phyloP scores from a whole-genome alignment of 2,888 invertebrate genomes.

The Syrista parreyssii region DNA sequence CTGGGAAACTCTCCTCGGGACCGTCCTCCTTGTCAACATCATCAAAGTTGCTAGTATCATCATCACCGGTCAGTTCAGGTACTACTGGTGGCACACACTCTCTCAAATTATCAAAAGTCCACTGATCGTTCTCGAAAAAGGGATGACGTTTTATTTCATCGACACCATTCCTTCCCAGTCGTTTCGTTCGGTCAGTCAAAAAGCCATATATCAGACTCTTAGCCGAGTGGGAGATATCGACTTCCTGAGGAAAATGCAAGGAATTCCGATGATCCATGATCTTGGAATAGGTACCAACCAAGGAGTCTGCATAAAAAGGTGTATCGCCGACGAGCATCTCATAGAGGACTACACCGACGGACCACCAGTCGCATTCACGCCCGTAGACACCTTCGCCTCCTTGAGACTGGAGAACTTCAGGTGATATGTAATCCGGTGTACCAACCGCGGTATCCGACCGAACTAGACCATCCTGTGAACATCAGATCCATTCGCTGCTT shows the following conservation, averaged over 20 bases:
- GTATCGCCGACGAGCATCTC: conserved; percentile 99
- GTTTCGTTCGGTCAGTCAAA: conserved; percentile 88
- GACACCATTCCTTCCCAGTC: conserved; percentile 92
- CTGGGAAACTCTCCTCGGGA: conserved; percentile 93
- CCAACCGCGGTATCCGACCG: conserved; percentile 98
- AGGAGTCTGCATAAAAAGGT: conserved; percentile 98
- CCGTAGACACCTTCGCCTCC: conserved; percentile 97
- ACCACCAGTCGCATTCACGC: conserved; percentile 99
- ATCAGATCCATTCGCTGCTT: conserved; percentile 1
- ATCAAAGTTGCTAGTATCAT: conserved; percentile 98
- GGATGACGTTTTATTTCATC: conserved; percentile 94
- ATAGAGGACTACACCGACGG: conserved; percentile 97
- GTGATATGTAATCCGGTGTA: conserved; percentile 99
- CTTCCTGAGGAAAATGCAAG: conserved; percentile 92
- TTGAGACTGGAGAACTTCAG: conserved; percentile 97
- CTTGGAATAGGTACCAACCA: conserved; percentile 98
- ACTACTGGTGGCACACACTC: conserved; percentile 97
- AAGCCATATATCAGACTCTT: conserved; percentile 93
- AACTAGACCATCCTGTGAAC: conserved; percentile 85
- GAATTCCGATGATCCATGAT: conserved; percentile 99
- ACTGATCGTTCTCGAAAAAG: conserved; percentile 96
- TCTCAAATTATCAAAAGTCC: conserved; percentile 96
- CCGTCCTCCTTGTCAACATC: conserved; percentile 95
- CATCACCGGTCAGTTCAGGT: conserved; percentile 94
- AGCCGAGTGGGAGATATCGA: conserved; percentile 89